Evolutionary conservation across 2,888 invertebrate genomes (phyloP).

Genomic region (Phyto melanocephala): DNA sequence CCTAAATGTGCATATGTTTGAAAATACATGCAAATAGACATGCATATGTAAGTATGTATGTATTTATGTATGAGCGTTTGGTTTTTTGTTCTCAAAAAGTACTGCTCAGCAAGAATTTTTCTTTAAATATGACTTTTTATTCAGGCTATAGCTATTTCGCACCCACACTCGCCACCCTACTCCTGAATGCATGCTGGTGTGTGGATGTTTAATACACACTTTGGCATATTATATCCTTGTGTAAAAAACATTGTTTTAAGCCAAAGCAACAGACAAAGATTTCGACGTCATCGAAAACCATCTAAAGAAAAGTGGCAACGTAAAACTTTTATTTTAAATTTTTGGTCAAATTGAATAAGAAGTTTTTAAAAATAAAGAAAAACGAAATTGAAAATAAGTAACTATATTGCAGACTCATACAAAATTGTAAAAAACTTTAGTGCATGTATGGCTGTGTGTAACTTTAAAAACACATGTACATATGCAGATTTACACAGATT

Average conservation of each 20-base stretch:
- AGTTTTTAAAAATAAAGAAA: neutral
- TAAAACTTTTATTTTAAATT: slow-evolving; percentile 3
- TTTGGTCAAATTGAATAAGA: slow-evolving; percentile 53
- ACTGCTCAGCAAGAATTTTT: slow-evolving; percentile 12
- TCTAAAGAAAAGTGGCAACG: neutral
- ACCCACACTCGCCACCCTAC: neutral
- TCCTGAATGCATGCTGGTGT: neutral
- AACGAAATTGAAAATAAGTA: slow-evolving; percentile 4
- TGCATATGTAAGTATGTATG: neutral
- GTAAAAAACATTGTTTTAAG: slow-evolving; percentile 46
- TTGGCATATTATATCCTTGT: slow-evolving; percentile 27
- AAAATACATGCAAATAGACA: neutral
- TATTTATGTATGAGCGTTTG: no score
- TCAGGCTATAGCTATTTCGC: neutral
- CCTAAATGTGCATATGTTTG: slow-evolving; percentile 18
- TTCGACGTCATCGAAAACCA: neutral
- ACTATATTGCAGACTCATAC: neutral
- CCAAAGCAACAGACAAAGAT: neutral
- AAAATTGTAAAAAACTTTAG: neutral
- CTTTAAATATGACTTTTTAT: slow-evolving; percentile 30
- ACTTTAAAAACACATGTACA: neutral
- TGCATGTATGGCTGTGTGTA: neutral
- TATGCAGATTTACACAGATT: neutral
- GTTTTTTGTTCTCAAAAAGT: neutral
- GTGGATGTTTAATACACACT: neutral